Evolutionary conservation across 1,140 invertebrate genomes (phyloP).

Genomic region (Drosophila lowei): DNA sequence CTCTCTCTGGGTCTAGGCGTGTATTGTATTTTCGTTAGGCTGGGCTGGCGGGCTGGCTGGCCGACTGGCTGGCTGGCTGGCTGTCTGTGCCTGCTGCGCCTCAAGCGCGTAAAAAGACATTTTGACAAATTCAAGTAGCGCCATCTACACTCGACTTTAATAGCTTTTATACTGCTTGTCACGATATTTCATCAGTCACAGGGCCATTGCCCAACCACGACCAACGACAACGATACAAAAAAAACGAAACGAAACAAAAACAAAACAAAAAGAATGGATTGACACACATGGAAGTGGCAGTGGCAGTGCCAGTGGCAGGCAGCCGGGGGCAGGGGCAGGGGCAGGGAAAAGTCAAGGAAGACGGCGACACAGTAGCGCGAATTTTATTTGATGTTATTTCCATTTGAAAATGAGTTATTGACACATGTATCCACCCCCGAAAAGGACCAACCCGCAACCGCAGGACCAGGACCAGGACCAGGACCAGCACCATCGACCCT

Average conservation of each 20-base stretch:
- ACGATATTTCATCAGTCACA: constrained; percentile 82
- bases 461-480: constrained; percentile 39
- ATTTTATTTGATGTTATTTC: constrained; percentile 81
- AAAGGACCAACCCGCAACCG: constrained; percentile 31
- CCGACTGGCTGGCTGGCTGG: too few relatives aligned
- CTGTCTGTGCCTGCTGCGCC: constrained; percentile 44
- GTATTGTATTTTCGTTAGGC: constrained; percentile 32
- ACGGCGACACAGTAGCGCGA: constrained; percentile 56
- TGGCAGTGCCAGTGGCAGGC: constrained; percentile 25
- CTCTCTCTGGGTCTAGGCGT: constrained; percentile 36
- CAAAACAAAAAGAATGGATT: constrained; percentile 40
- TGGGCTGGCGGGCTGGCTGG: background rate
- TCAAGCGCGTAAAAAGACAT: constrained; percentile 76
- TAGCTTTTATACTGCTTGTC: constrained; percentile 81
- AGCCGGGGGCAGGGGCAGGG: background rate
- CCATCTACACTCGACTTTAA: constrained; percentile 81
- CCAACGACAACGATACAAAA: constrained; percentile 18
- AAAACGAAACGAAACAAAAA: constrained; percentile 6
- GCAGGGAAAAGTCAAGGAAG: constrained; percentile 37
- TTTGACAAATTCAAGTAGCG: constrained; percentile 83
- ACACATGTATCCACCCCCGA: constrained; percentile 68
- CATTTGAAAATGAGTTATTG: constrained; percentile 81
- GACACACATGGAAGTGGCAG: constrained; percentile 59
- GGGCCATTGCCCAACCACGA: constrained; percentile 31
- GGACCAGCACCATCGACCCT: background rate